These are phyloP conservation scores for Myotis lucifugus DNA, from an alignment of 2,113 vertebrate genomes.

Conservation along the genomic window DNA sequence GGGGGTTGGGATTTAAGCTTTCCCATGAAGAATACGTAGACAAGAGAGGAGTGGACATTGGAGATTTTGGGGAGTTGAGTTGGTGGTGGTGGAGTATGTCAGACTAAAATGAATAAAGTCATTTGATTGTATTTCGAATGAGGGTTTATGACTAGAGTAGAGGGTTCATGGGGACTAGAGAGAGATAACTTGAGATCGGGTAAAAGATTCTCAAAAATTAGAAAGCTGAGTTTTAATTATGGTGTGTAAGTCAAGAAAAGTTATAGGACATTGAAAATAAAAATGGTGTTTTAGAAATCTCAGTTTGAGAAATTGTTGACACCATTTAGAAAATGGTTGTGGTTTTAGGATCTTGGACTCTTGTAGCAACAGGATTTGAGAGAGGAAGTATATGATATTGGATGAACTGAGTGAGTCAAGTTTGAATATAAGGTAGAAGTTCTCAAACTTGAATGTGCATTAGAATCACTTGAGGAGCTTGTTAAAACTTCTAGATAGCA, in stretches of 20 bases:
- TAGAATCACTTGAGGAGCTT: not conserved
- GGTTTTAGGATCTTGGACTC: not conserved
- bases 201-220: not conserved
- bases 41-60: not conserved
- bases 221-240: slow-evolving; percentile 12
- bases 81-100: not conserved
- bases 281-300: slow-evolving; percentile 29
- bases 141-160: not conserved
- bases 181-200: not conserved
- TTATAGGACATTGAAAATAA: not conserved
- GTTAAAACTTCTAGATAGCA: not conserved
- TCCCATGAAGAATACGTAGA: not conserved
- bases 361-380: not conserved
- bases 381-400: not conserved
- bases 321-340: not conserved
- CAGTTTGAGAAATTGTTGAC: not conserved
- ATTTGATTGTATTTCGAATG: not conserved
- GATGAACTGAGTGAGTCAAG: not conserved
- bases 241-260: not conserved
- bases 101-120: not conserved
- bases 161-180: not conserved
- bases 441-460: not conserved
- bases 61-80: not conserved
- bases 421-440: not conserved
- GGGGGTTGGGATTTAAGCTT: not conserved